A percentile compares a stretch with the other conserved stretches of the same genome.
Conservation (phyloP, 2,113 vertebrate species). For the cat (Felis catus) region F.catus_Fca126_mat1.0 CM031427.1:9123501-9124000, state of each 20-base stretch:
- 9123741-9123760: rapidly evolving
- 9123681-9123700: neutral
- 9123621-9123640: no score
- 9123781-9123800: no score
- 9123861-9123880: neutral
- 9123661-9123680: neutral
- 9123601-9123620: neutral
- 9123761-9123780: rapidly evolving
- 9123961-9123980: no score
- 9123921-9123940: neutral
- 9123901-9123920: neutral
- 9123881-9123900: neutral
- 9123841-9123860: no score
- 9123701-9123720: neutral
- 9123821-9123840: neutral
- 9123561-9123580: neutral
- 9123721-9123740: neutral
- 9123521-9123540: rapidly evolving
- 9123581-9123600: neutral
- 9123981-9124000: no score
- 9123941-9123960: no score
- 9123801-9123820: neutral
- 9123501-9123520: neutral
- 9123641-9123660: neutral
- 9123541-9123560: no score